Evolutionary conservation across 2,888 invertebrate genomes (phyloP).

Genomic region (Opisthograptis luteolata): DNA sequence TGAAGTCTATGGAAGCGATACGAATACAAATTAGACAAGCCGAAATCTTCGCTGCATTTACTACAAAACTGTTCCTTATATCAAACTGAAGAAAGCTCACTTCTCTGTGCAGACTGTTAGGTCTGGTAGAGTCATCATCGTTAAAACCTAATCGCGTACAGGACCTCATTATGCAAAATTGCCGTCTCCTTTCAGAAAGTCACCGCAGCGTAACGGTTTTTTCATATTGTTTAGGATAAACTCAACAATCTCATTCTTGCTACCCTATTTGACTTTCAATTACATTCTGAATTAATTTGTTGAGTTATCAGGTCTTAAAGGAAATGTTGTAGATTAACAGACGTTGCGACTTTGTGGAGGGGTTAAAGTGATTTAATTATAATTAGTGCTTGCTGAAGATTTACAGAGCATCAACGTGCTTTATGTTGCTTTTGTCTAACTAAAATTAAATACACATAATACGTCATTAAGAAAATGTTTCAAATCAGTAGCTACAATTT

Average conservation of each 20-base stretch:
- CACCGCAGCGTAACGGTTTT: constrained; percentile 48
- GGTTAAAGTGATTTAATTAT: not conserved
- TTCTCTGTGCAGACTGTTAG: constrained; percentile 38
- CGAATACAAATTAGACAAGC: constrained; percentile 68
- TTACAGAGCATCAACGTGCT: too few relatives aligned
- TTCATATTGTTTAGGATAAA: constrained; percentile 30
- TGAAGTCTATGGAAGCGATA: constrained; percentile 61
- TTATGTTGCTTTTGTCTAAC: too few relatives aligned
- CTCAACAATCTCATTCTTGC: constrained; percentile 17
- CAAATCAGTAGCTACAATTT: too few relatives aligned
- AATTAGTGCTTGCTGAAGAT: not conserved
- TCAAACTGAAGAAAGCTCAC: constrained; percentile 27
- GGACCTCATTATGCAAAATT: constrained; percentile 75
- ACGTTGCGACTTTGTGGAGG: not conserved
- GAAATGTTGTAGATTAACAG: constrained; percentile 3
- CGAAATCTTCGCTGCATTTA: constrained; percentile 36
- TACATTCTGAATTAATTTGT: constrained; percentile 13
- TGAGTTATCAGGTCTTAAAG: not conserved
- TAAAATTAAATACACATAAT: too few relatives aligned
- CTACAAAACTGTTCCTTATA: constrained; percentile 31
- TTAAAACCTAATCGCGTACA: constrained; percentile 78
- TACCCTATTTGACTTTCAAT: constrained; percentile 11
- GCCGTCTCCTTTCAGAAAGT: constrained; percentile 59
- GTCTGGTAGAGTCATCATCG: constrained; percentile 67
- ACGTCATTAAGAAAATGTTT: too few relatives aligned